Evolutionary conservation across 2,888 invertebrate genomes (phyloP).

Genomic region (Aspidiotus destructor): DNA sequence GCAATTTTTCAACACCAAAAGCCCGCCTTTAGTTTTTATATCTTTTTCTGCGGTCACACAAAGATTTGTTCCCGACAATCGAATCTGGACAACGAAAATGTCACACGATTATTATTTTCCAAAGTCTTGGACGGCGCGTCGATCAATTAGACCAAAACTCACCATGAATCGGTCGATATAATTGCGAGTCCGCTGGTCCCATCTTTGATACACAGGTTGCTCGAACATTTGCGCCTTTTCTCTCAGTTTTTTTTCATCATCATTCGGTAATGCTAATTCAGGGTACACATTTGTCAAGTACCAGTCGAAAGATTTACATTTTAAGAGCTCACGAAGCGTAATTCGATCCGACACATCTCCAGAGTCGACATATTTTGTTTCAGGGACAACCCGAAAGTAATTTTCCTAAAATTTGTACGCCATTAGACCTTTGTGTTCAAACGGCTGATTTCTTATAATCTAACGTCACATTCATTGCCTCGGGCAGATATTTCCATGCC

Average conservation of each 20-base stretch:
- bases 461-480: too few relatives aligned
- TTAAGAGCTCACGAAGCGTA: slow-evolving; percentile 58
- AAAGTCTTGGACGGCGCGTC: too few relatives aligned
- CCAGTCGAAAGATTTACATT: slow-evolving; percentile 79
- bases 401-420: slow-evolving; percentile 53
- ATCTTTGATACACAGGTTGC: slow-evolving; percentile 61
- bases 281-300: slow-evolving; percentile 78
- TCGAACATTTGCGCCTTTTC: slow-evolving; percentile 53
- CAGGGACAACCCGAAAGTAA: slow-evolving; percentile 58
- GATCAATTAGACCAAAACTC: neutral
- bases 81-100: slow-evolving; percentile 48
- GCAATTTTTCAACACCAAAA: slow-evolving; percentile 61
- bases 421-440: neutral
- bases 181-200: slow-evolving; percentile 58
- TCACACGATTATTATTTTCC: too few relatives aligned
- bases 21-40: slow-evolving; percentile 65
- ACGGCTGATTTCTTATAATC: neutral
- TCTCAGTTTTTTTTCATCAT: slow-evolving; percentile 49
- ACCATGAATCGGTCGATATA: slow-evolving; percentile 41
- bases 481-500: too few relatives aligned
- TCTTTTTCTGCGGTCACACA: slow-evolving; percentile 73
- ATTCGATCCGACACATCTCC: slow-evolving; percentile 73
- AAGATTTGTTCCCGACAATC: slow-evolving; percentile 58
- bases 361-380: slow-evolving; percentile 47
- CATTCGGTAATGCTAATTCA: slow-evolving; percentile 58